phyloP scores from a whole-genome alignment of 1,140 invertebrate species.

The Leptoteleia sp. region DNA sequence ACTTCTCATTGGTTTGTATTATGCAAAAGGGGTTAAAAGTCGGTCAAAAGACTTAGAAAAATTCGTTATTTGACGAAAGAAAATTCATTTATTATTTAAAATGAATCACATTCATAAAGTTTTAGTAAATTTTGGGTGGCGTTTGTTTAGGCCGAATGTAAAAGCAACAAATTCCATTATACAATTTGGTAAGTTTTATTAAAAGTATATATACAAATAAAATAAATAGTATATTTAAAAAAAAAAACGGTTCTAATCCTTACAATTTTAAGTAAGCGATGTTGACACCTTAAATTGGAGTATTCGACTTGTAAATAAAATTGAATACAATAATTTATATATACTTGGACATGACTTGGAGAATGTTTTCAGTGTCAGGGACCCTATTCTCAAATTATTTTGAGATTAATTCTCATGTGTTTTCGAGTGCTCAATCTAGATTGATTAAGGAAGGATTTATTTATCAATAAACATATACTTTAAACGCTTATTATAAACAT shows the following conservation, averaged over 20 bases:
- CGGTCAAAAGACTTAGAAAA: slow-evolving; percentile 30
- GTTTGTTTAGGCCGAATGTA: slow-evolving; percentile 13
- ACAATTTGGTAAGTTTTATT: slow-evolving; percentile 17
- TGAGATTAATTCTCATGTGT: too few species aligned
- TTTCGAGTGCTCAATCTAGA: too few species aligned
- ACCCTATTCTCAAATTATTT: too few species aligned
- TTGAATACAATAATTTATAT: too few species aligned
- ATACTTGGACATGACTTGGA: too few species aligned
- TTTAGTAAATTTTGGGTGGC: slow-evolving; percentile 16
- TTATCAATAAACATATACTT: too few species aligned
- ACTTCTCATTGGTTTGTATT: slow-evolving; percentile 36
- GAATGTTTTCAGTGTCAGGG: too few species aligned
- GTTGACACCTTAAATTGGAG: slow-evolving; percentile 13
- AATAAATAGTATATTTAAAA: not conserved
- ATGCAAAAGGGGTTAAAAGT: slow-evolving; percentile 47
- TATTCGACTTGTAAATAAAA: too few species aligned
- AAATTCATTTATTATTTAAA: slow-evolving; percentile 3
- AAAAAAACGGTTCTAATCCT: too few species aligned
- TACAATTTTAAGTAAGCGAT: slow-evolving; percentile 4
- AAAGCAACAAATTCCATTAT: slow-evolving; percentile 6
- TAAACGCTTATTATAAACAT: too few species aligned
- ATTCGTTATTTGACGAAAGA: slow-evolving; percentile 4
- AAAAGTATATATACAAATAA: not conserved
- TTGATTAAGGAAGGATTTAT: too few species aligned
- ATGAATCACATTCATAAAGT: slow-evolving; percentile 32